Base-by-base conservation (phyloP, 2,113 vertebrate genomes). In the Sander lucioperca region DNA sequence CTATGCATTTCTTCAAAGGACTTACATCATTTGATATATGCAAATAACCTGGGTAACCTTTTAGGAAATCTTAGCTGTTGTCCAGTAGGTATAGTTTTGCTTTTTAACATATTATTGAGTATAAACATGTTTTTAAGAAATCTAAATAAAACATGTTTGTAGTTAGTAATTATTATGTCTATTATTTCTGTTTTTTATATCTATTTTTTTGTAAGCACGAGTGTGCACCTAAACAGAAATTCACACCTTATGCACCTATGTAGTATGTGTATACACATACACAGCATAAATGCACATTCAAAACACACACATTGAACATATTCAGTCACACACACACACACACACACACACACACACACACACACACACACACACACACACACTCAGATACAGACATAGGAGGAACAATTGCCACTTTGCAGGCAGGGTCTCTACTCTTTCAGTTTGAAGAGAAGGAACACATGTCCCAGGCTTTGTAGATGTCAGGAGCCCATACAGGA, bases 391-490 rank as follows among this genome's bases (percentile, higher is more conserved):
- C 81, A 89, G 76, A 75, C 66, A 48, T 36, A 30, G 48, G 63
- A 63, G 30, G 64, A 87, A 91, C 86, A 92, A 90, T 87, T 69
- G 64, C 21, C 79, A 74, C 83, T 86, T 77, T 79, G 66, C 33
- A 71, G 73, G 11, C 88, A 65, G 73, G 75, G 63, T 79, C 72
- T 82, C 33, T 18, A 74, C 76, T 83, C 87, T 86, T 90, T 92
- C 79, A 93, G 77, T 78, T 56, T 91, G 90, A 87, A 86, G 93
- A 94, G 86, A 86, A 78, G 91, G 93, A 96, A 94, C 96, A 96
- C 96, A 97, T 96, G 96, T 96, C 94, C 81, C 85, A 88, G 89
- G 94, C 96, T 96, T 95, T 94, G 94, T 94, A 93, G 89, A 89
- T 94, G 94, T 94, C 93, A 91, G 94, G 95, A 78, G 84, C 86